Base-by-base conservation (phyloP, 2,888 invertebrate genomes). In the Reticulitermes lucifugus region DNA sequence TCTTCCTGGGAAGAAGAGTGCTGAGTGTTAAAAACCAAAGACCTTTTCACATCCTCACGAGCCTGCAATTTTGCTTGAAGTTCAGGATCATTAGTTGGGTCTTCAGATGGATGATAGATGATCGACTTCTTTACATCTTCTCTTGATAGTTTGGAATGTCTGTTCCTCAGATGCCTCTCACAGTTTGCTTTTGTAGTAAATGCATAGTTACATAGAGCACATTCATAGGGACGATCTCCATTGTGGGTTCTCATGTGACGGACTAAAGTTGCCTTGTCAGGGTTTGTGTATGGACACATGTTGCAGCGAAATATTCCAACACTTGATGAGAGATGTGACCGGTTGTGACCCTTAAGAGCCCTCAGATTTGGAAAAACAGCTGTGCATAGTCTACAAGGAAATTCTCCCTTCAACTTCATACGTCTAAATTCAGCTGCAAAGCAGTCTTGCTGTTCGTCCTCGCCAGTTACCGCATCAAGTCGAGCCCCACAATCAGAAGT, bases 111-210 rank as follows among this genome's bases (percentile, higher is more conserved):
- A 89, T 97, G 96, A 89, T 97, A 96, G 87, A 97, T 96, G 83
- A 98, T 96, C 10, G 96, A 94, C 87, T 95, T 95, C 90, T 98
- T 97, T 0, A 98, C 96, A 88, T 98, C 98, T 88, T 98, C 97
- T 84, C 97, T 93, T 2, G 96, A 95, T 1, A 95, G 94, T 90
- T 97, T 97, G 0, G 96, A 95, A 89, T 98, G 98, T 43, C 98
- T 94, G 90, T 98, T 98, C 87, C 98, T 93, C 88, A 98, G 93
- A 90, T 99, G 98, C 10, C 98, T 93, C 91, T 99, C 98, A 90
- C 99, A 99, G 90, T 99, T 98, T 1, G 98, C 98, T 92, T 98
- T 98, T 0, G 98, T 98, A 46, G 98, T 98, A 91, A 99, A 99
- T 4, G 98, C 98, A 89, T 97, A 98, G 89, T 97, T 97, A 91